These are phyloP conservation scores for Nothoprocta pentlandii DNA, from an alignment of 2,113 vertebrate genomes.

Conservation along the genomic window DNA sequence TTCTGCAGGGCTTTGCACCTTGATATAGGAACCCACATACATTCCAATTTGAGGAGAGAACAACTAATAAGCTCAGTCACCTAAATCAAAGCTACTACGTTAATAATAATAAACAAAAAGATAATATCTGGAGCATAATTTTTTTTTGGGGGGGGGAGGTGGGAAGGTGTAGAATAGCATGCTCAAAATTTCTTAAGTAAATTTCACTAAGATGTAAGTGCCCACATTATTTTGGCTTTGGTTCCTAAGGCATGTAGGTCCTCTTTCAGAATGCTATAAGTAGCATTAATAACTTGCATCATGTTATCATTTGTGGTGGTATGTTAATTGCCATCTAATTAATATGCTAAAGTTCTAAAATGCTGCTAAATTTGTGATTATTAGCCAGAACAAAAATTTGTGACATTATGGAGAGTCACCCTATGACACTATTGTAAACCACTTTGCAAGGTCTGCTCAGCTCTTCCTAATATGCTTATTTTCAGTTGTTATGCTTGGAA, in stretches of 20 bases:
- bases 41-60: background rate
- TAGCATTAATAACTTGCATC: slow-evolving; percentile 11
- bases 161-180: background rate
- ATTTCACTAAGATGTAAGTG: background rate
- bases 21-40: background rate
- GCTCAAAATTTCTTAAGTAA: background rate
- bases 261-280: background rate
- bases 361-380: background rate
- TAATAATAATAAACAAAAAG: background rate
- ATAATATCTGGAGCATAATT: background rate
- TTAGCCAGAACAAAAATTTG: background rate
- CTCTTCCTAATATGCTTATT: slow-evolving; percentile 1
- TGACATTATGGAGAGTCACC: background rate
- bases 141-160: no score
- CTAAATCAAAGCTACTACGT: background rate
- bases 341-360: slow-evolving; percentile 20
- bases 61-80: background rate
- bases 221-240: background rate
- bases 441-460: background rate
- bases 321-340: slow-evolving; percentile 24
- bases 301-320: background rate
- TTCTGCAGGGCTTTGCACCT: background rate
- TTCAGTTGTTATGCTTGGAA: slow-evolving; percentile 3
- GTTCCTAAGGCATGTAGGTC: background rate
- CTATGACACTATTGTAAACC: background rate